Evolutionary conservation across 2,113 vertebrate genomes (phyloP), one percentile per base, ranked within the genome.

Genomic region (Pardalotus punctatus): DNA sequence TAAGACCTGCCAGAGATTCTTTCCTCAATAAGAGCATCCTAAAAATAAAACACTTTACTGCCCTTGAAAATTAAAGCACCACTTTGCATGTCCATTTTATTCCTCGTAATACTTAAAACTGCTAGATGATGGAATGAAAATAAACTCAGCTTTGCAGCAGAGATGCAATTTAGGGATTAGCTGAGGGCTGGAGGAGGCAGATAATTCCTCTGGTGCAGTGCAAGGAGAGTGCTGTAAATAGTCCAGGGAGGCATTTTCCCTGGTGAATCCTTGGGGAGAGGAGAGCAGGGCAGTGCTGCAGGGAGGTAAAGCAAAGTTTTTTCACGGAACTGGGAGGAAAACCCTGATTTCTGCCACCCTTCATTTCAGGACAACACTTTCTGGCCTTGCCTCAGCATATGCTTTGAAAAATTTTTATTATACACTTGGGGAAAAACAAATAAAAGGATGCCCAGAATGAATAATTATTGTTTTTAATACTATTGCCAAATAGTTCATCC

Each of bases 21-120:
- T 98, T 98, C 97, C 97, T 97, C 93, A 93, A 18, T 95, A 98
- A 95, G 97, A 98, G 87, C 81, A 94, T 79, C 94, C 98, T 98
- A 98, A 98, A 98, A 98, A 98, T 98, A 98, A 98, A 97, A 92
- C 83, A 67, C 94, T 94, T 97, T 28, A 79, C 61, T 95, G 96
- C 82, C 86, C 84, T 98, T 97, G 91, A 93, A 98, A 98, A 97
- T 88, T 96, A 97, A 97, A 95, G 96, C 84, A 42, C 25, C 48
- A 29, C 83, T 97, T 93, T 96, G 73, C 80, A 87, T 60, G 81
- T 43, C 91, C 86, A 56, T 92, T 96, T 96, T 60, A 83, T 78
- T 86, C 77, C 84, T 76, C 23, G 12, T 93, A 90, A 86, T 71
- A 82, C 92, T 85, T 91, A 56, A 95, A 94, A 90, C 79, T 87